Conservation (phyloP, 2,888 invertebrate species). For the Sinelater perroti region DNA sequence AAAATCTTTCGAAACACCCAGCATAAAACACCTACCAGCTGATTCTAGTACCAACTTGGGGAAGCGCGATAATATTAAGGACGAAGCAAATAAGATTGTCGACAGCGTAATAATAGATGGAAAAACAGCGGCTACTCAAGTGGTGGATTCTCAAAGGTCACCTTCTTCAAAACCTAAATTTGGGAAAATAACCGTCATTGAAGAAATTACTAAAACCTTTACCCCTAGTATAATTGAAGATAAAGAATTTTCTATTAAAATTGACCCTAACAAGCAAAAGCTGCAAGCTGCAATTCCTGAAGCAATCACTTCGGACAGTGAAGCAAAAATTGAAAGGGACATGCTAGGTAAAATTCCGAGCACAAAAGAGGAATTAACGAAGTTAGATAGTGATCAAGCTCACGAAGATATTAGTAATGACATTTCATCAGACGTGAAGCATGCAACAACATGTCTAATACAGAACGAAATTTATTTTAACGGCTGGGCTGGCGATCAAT, state of each 20-base stretch:
- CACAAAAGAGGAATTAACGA: constrained; percentile 48
- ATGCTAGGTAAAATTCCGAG: constrained; percentile 47
- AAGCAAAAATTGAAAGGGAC: constrained; percentile 49
- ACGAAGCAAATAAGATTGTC: constrained; percentile 46
- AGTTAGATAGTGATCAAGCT: constrained; percentile 36
- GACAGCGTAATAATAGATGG: constrained; percentile 39
- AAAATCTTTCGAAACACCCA: background rate
- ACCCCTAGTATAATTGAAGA: constrained; percentile 53
- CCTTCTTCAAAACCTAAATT: constrained; percentile 42
- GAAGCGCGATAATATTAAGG: constrained; percentile 43
- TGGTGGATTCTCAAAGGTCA: constrained; percentile 15
- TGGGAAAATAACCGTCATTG: constrained; percentile 47
- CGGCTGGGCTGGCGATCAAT: constrained; percentile 51
- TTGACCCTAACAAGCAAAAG: constrained; percentile 51
- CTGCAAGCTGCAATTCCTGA: constrained; percentile 51
- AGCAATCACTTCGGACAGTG: constrained; percentile 51
- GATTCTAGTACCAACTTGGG: too few species aligned
- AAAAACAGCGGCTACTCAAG: constrained; percentile 11
- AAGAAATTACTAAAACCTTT: constrained; percentile 53
- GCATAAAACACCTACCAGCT: too few species aligned
- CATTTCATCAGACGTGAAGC: constrained; percentile 43
- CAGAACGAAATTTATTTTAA: constrained; percentile 53
- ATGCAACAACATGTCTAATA: constrained; percentile 51
- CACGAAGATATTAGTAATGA: constrained; percentile 50
- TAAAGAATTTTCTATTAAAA: constrained; percentile 54